Conservation (phyloP, 37 sponge, comb jelly and placozoan genomes). For the Ianthella basta region DNA sequence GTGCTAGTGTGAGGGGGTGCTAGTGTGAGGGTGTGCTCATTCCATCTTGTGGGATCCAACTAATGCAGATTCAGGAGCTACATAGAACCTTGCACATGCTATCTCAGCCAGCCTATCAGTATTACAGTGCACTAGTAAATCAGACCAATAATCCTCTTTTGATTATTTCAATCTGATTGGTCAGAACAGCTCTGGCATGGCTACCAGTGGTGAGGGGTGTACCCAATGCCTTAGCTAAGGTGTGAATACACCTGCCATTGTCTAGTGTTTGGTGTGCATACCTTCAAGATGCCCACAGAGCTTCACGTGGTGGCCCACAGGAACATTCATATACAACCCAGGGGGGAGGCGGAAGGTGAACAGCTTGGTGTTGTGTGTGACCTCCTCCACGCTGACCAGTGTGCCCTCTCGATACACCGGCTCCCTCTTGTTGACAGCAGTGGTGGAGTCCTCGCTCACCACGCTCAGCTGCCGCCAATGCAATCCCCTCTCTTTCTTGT, state of each 20-base stretch:
- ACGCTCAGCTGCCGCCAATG: not conserved
- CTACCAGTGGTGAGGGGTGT: no score
- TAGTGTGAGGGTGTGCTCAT: no score
- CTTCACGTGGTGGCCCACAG: slow-evolving; percentile 81
- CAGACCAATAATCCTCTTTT: no score
- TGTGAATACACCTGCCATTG: not conserved
- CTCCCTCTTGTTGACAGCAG: slow-evolving; percentile 18
- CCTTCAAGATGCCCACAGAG: slow-evolving; percentile 10
- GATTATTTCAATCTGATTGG: no score
- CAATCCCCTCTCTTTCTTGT: not conserved
- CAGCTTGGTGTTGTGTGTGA: slow-evolving; percentile 80
- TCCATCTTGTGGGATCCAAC: no score
- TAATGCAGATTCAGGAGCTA: no score
- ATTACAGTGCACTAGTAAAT: no score
- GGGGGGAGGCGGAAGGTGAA: slow-evolving; percentile 70
- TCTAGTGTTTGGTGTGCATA: not conserved
- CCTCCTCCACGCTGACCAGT: slow-evolving; percentile 38
- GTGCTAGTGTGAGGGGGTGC: not conserved
- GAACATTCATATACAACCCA: slow-evolving; percentile 68
- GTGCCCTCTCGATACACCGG: slow-evolving; percentile 41
- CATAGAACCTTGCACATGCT: no score
- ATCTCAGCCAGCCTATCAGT: no score
- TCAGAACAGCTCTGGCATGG: no score
- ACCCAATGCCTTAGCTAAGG: not conserved
- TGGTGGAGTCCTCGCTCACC: not conserved